Conservation (phyloP, 2,888 invertebrate genomes). For the Tetropium fuscum region DNA sequence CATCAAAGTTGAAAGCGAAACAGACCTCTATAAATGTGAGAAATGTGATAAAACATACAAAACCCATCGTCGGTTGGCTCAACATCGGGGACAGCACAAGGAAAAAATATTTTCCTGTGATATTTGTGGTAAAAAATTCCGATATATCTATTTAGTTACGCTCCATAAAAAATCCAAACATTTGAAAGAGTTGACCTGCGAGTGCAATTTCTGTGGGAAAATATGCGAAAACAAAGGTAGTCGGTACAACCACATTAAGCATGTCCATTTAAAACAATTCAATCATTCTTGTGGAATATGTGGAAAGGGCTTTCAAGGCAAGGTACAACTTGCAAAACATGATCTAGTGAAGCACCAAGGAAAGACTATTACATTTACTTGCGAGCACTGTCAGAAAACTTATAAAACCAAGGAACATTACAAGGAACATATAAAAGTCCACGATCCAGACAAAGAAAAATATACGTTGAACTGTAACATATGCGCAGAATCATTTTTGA, state of each 20-base stretch:
- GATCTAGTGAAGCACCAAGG: slow-evolving; percentile 49
- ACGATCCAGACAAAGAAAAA: slow-evolving; percentile 40
- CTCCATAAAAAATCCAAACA: slow-evolving; percentile 19
- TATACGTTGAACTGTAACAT: slow-evolving; percentile 35
- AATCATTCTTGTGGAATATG: slow-evolving; percentile 52
- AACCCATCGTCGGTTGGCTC: no score
- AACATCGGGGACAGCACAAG: no score
- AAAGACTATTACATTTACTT: slow-evolving; percentile 44
- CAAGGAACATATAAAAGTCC: slow-evolving; percentile 42
- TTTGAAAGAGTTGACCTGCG: slow-evolving; percentile 21
- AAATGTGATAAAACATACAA: no score
- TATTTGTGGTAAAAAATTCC: not conserved
- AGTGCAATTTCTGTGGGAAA: slow-evolving; percentile 46
- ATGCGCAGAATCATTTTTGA: slow-evolving; percentile 36
- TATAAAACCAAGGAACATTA: slow-evolving; percentile 49
- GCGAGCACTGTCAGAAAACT: slow-evolving; percentile 47
- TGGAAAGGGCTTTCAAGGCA: slow-evolving; percentile 46
- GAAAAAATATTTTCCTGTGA: not conserved
- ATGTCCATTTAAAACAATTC: slow-evolving; percentile 66
- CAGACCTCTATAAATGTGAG: no score
- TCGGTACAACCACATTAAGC: no score
- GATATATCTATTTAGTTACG: not conserved
- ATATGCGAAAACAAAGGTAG: slow-evolving; percentile 41
- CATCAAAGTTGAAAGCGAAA: no score
- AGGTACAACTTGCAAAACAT: slow-evolving; percentile 44